phyloP scores from a whole-genome alignment of 2,113 vertebrate genomes.

The Elanus axillaris region DNA sequence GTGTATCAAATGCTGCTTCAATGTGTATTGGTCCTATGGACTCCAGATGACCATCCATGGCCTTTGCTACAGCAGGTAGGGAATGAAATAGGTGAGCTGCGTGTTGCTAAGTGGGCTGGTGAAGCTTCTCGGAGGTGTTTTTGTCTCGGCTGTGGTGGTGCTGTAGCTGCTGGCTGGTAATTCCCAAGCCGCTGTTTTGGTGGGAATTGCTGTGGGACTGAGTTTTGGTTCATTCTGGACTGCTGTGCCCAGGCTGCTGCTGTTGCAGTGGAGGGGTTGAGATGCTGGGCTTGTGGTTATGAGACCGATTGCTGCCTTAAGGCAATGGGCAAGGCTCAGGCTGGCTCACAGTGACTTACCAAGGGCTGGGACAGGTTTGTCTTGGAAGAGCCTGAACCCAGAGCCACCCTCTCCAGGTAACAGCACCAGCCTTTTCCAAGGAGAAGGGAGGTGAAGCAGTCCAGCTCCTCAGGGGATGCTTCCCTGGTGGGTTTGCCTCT shows the following conservation, averaged over 20 bases:
- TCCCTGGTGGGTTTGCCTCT: neutral
- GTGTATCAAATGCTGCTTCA: fast-evolving
- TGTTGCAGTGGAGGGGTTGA: neutral
- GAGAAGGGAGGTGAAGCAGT: no score
- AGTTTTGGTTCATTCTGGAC: fast-evolving
- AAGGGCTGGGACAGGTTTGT: neutral
- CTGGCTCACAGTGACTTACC: fast-evolving
- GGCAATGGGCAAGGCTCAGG: neutral
- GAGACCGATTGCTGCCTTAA: neutral
- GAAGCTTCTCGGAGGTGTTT: neutral
- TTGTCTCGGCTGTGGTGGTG: neutral
- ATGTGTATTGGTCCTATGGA: fast-evolving
- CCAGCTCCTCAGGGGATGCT: no score
- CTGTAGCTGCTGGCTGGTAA: neutral
- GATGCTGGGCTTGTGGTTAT: neutral
- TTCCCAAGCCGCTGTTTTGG: neutral
- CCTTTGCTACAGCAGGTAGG: neutral
- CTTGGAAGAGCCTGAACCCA: neutral
- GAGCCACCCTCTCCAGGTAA: neutral
- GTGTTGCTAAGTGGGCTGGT: fast-evolving
- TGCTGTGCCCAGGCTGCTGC: no score
- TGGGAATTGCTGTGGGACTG: neutral
- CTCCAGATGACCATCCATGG: fast-evolving
- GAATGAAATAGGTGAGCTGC: fast-evolving
- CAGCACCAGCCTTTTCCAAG: fast-evolving